A percentile compares a stretch with the other conserved stretches of the same genome.
phyloP scores from a whole-genome alignment of 2,888 invertebrate genomes.

The Trichopoda pennipes region DNA sequence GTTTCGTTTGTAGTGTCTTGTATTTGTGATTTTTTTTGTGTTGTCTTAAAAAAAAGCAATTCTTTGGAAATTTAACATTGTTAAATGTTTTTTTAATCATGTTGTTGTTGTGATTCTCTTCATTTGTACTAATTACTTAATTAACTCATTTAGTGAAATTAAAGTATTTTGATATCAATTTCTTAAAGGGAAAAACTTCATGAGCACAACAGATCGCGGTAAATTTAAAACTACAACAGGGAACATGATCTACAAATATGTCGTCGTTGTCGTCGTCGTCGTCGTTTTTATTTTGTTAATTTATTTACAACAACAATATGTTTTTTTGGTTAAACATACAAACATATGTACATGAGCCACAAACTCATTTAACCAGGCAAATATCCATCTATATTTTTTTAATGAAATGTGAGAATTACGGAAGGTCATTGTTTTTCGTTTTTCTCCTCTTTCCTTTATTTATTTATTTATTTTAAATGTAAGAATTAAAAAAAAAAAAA shows the following conservation, averaged over 20 bases:
- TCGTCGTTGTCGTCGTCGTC: conserved; percentile 42
- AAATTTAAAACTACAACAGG: conserved; percentile 13
- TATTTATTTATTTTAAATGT: conserved; percentile 5
- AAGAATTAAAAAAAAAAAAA: conserved; percentile 12
- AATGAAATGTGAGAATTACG: conserved; percentile 67
- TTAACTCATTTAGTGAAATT: conserved; percentile 71
- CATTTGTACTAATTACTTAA: conserved; percentile 76
- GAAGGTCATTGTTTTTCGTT: conserved; percentile 60
- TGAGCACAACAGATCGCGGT: neutral
- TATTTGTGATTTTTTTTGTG: conserved; percentile 46
- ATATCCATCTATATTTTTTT: conserved; percentile 34
- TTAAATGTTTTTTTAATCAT: conserved; percentile 43
- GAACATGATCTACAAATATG: conserved; percentile 57
- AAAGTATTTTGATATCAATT: conserved; percentile 64
- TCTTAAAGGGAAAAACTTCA: conserved; percentile 29
- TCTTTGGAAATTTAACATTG: conserved; percentile 41
- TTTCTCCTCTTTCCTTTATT: no score
- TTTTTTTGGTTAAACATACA: neutral
- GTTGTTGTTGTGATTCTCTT: conserved; percentile 51
- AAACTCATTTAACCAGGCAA: conserved; percentile 4
- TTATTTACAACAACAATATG: conserved; percentile 47
- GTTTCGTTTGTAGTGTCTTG: conserved; percentile 65
- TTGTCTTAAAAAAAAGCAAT: conserved; percentile 15
- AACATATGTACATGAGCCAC: neutral
- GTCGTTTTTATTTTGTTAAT: conserved; percentile 53